Evolutionary conservation across 2,888 invertebrate genomes (phyloP).

Genomic region (Myathropa florea): DNA sequence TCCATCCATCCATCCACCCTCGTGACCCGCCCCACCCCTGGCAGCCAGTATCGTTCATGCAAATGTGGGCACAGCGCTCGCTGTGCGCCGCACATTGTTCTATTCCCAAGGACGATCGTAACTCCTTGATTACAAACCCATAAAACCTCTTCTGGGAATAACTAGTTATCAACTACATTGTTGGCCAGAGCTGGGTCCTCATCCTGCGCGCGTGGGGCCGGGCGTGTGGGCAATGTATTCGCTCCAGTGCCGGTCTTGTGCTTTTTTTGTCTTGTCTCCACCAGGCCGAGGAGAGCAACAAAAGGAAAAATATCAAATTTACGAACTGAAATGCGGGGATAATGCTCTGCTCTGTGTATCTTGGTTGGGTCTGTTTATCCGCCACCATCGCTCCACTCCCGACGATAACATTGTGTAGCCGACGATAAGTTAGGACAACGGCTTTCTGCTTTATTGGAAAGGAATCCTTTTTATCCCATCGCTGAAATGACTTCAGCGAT

Average conservation of each 20-base stretch:
- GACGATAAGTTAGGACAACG: conserved; percentile 3
- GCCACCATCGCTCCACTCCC: background rate
- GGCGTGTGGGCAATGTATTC: background rate
- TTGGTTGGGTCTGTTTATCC: background rate
- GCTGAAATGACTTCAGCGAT: conserved; percentile 10
- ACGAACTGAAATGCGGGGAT: conserved; percentile 4
- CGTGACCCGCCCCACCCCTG: too few species aligned
- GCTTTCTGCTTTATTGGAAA: conserved; percentile 14
- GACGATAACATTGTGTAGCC: conserved; percentile 10
- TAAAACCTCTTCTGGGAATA: conserved; percentile 23
- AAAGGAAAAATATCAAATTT: background rate
- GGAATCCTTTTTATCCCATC: conserved; percentile 5
- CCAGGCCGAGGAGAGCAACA: background rate
- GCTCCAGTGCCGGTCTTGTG: background rate
- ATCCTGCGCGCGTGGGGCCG: background rate
- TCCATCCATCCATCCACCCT: background rate
- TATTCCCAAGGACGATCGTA: conserved; percentile 1
- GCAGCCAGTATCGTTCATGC: too few species aligned
- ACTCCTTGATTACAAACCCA: conserved; percentile 14
- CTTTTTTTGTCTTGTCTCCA: background rate
- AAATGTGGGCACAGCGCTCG: background rate
- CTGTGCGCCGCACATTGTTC: background rate
- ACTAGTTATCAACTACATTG: conserved; percentile 21
- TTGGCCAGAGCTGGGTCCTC: background rate
- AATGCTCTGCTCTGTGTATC: background rate